These are phyloP conservation scores for Cataglyphis hispanica DNA, from an alignment of 1,140 invertebrate genomes.

Conservation along the genomic window DNA sequence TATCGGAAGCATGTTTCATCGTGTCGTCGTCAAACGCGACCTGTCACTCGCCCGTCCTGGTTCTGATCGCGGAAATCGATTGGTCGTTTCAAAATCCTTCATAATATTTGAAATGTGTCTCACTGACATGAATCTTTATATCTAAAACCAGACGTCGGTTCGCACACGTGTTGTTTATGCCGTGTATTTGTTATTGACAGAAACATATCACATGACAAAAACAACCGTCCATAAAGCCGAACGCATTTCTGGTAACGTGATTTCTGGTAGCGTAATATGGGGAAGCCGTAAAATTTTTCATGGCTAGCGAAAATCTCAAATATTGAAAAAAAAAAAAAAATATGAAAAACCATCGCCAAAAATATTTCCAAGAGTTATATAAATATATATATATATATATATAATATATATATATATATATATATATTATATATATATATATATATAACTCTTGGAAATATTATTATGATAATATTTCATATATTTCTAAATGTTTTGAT, in stretches of 20 bases:
- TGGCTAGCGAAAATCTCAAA: not conserved
- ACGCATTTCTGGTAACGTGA: conserved; percentile 48
- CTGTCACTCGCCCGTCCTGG: conserved; percentile 56
- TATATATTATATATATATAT: too few species aligned
- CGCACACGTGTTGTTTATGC: conserved; percentile 46
- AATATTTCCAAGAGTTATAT: not conserved
- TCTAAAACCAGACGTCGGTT: conserved; percentile 39
- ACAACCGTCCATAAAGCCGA: conserved; percentile 47
- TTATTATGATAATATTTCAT: too few species aligned
- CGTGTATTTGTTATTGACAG: conserved; percentile 60
- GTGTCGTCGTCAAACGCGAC: conserved; percentile 59
- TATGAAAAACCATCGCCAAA: conserved; percentile 8
- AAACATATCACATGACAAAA: conserved; percentile 62
- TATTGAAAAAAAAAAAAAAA: not conserved
- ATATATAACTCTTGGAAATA: too few species aligned
- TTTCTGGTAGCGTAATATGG: conserved; percentile 36
- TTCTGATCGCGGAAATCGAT: conserved; percentile 60
- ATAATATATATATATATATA: too few species aligned
- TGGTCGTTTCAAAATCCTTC: conserved; percentile 61
- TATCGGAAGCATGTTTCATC: conserved; percentile 61
- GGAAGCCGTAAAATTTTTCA: conserved; percentile 24
- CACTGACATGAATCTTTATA: conserved; percentile 61
- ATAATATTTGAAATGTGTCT: conserved; percentile 61
- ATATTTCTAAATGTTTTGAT: too few species aligned
- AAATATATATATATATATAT: too few species aligned